phyloP scores from a whole-genome alignment of 2,113 vertebrate genomes.

The Brachyhypopomus gauderio region DNA sequence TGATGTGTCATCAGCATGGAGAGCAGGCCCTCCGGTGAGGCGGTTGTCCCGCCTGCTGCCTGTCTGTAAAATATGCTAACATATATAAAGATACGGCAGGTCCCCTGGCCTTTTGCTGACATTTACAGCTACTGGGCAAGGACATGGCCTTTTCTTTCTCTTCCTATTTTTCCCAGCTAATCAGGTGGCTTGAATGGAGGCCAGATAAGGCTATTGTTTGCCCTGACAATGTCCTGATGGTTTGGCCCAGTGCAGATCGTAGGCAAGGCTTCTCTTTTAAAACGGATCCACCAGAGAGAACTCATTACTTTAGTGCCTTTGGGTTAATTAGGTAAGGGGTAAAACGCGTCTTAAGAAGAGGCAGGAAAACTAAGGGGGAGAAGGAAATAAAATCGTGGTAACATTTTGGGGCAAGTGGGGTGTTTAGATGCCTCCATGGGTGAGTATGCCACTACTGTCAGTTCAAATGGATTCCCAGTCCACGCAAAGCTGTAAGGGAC shows the following conservation, averaged over 20 bases:
- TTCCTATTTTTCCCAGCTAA: constrained; percentile 83
- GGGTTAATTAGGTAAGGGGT: constrained; percentile 73
- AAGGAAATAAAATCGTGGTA: constrained; percentile 34
- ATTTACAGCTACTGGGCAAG: constrained; percentile 83
- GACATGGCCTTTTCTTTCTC: constrained; percentile 84
- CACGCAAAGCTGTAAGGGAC: constrained; percentile 16
- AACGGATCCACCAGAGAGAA: constrained; percentile 76
- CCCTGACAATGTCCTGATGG: constrained; percentile 85
- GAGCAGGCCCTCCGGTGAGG: constrained; percentile 5
- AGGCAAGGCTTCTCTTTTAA: constrained; percentile 71
- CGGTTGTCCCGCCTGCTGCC: background rate
- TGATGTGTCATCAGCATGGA: constrained; percentile 23
- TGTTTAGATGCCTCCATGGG: constrained; percentile 23
- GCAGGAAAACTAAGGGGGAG: constrained; percentile 5
- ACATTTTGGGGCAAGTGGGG: constrained; percentile 40
- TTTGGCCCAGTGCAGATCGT: constrained; percentile 74
- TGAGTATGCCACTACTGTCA: constrained; percentile 32
- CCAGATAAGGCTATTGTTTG: constrained; percentile 90
- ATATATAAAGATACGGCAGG: constrained; percentile 67
- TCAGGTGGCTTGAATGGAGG: constrained; percentile 88
- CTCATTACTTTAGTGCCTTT: constrained; percentile 73
- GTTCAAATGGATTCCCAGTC: constrained; percentile 43
- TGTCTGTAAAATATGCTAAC: constrained; percentile 64
- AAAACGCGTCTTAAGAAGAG: constrained; percentile 24
- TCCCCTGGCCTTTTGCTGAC: constrained; percentile 83